Percentiles rank a stretch among this genome's conserved stretches.
phyloP scores from a whole-genome alignment of 2,797 vertebrate species.

The Enteromius argenteus region DNA sequence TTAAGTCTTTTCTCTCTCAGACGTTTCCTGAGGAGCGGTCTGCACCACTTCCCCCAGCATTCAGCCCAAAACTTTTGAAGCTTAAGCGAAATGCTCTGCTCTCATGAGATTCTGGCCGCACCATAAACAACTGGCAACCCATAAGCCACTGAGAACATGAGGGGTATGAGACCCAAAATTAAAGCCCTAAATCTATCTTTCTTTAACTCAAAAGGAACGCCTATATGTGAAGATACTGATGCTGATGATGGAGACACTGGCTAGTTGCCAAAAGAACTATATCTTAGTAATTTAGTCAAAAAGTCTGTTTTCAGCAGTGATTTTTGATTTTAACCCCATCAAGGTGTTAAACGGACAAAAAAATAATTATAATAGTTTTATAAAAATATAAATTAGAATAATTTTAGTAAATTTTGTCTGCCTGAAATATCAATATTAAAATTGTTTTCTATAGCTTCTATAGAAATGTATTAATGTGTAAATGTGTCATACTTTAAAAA shows the following conservation, averaged over 20 bases:
- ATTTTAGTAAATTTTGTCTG: not conserved
- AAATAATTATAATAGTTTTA: too few relatives aligned
- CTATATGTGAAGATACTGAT: not conserved
- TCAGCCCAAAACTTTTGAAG: constrained; percentile 26
- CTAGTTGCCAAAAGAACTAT: not conserved
- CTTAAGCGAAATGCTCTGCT: not conserved
- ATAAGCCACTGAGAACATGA: not conserved
- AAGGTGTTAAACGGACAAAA: too few relatives aligned
- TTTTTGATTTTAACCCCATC: too few relatives aligned
- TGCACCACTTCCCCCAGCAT: constrained; percentile 11
- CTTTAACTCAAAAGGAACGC: not conserved
- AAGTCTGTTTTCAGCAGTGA: not conserved
- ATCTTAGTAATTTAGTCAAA: not conserved
- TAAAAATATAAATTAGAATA: not conserved
- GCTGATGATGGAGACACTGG: not conserved
- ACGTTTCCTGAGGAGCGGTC: not conserved
- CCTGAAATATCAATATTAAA: not conserved
- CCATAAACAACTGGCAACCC: not conserved
- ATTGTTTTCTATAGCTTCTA: not conserved
- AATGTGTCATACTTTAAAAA: not conserved
- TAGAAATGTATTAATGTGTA: too few relatives aligned
- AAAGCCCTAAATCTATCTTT: not conserved
- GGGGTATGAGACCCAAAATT: not conserved
- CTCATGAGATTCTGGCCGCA: not conserved
- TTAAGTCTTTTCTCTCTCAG: constrained; percentile 1